Conservation (phyloP, 2,888 invertebrate species). For the Athripsodes cinereus region DNA sequence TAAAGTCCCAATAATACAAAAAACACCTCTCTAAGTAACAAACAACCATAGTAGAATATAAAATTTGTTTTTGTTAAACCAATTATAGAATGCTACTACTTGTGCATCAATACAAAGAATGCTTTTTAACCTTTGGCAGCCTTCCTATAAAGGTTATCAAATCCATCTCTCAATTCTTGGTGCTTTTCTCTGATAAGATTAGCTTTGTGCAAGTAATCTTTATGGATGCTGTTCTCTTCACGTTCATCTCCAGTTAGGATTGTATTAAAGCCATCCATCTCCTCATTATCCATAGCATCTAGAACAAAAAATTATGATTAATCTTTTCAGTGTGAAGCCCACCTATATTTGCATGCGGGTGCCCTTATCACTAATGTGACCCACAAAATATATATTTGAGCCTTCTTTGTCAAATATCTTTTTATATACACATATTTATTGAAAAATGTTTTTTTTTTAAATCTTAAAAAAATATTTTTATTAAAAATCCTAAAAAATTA, state of each 20-base stretch:
- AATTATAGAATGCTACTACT: no score
- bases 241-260: slow-evolving; percentile 51
- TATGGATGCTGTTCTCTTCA: slow-evolving; percentile 47
- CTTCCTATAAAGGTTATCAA: slow-evolving; percentile 67
- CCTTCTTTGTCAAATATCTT: no score
- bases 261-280: slow-evolving; percentile 65
- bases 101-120: not conserved
- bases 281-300: slow-evolving; percentile 71
- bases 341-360: no score
- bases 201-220: slow-evolving; percentile 60
- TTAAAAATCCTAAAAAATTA: no score
- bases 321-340: no score
- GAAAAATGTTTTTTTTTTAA: no score
- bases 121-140: slow-evolving; percentile 56
- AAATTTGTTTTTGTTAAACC: not conserved
- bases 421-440: no score
- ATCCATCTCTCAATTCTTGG: slow-evolving; percentile 68
- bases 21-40: not conserved
- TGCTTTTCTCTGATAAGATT: slow-evolving; percentile 70
- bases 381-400: no score
- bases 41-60: not conserved
- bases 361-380: no score
- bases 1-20: no score
- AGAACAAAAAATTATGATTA: slow-evolving; percentile 18
- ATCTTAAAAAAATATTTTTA: no score